Evolutionary conservation across 2,797 vertebrate genomes (phyloP), one percentile per base, ranked within the genome.

Genomic region (Crocodylus rhombifer): DNA sequence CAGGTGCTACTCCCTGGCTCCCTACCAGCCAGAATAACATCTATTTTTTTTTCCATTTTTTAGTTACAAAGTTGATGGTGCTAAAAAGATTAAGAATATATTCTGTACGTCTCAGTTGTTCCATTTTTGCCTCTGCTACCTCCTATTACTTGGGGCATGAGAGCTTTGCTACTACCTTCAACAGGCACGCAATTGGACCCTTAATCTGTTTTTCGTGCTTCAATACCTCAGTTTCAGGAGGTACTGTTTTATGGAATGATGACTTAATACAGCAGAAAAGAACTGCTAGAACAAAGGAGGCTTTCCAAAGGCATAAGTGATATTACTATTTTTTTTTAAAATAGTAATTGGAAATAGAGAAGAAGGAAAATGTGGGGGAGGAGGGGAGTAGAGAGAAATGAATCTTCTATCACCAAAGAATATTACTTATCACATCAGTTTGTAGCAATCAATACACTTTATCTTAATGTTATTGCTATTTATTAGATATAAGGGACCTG

Each of bases 51-150:
- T 62, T 3, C 42, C 42, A 5, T 75, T 18, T 57, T 87, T 58
- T 61, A 62, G 4, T 80, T 51, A 80, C n/a, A 33, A 86, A 74
- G 14, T 23, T 62, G 21, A 58, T 71, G n/a, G 16, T 42, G 13
- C 4, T 3, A 8, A 5, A 61, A 14, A 51, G 65, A 15, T 9
- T 30, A 16, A 12, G 5, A 16, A 4, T 2, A 57, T 1, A n/a
- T 17, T 67, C 77, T 77, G 56, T 15, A 84, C 69, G 12, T 56
- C 33, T 57, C 20, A 67, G 1, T 74, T 18, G 1, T 84, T 67
- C 25, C 73, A 14, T 8, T 7, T 62, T 86, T 71, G 10, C 65
- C 58, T 71, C 28, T 7, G 4, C 83, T 60, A 80, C 15, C n/a
- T 86, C 13, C n/a, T 9, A 56, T 13, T 73, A 6, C 1, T 73